Base-by-base conservation (phyloP, 2,113 vertebrate species). In the Xenotilapia caudafasciata region DNA sequence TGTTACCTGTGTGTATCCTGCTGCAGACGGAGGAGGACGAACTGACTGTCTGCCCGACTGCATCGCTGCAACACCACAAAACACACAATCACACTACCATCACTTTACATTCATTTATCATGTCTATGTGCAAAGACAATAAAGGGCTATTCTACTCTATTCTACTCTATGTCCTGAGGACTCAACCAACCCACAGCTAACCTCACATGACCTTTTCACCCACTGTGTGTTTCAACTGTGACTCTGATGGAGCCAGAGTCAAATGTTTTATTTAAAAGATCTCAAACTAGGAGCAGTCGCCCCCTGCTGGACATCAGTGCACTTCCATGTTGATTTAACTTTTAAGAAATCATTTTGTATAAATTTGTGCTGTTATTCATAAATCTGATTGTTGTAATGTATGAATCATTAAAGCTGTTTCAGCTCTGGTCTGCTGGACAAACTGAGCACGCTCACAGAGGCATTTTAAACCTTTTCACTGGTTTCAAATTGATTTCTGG, bases 41-140 rank as follows among this genome's bases (percentile, higher is more conserved):
- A 84, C 4, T 0, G 83, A 80, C 5, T 6, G 26, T 65, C 96
- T 95, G 13, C 97, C 96, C 3, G 82, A 79, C 35, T 47, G 83
- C n/a, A 95, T 92, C 89, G 35, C 96, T 95, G 26, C 73, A 28
- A 60, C 12, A 65, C 15, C 77, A 54, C 51, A 12, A 55, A 55
- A 58, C 55, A 58, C 55, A 58, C 47, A 35, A 4, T n/a, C 40
- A 65, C 3, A 19, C 33, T 40, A 38, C 33, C 13, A 56, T 26
- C 33, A 86, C 28, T 62, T 45, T 28, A 88, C 75, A 75, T 42
- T 86, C 53, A 53, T 62, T 68, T 53, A 70, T 40, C n/a, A 40
- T 33, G 19, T 38, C 10, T 35, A 40, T 51, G 33, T 2, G 0
- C 10, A 65, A 65, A n/a, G 33, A 12, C 33, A 65, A 65, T 38